Conservation (phyloP, 2,797 vertebrate genomes). For the Peromyscus aztecus region DNA sequence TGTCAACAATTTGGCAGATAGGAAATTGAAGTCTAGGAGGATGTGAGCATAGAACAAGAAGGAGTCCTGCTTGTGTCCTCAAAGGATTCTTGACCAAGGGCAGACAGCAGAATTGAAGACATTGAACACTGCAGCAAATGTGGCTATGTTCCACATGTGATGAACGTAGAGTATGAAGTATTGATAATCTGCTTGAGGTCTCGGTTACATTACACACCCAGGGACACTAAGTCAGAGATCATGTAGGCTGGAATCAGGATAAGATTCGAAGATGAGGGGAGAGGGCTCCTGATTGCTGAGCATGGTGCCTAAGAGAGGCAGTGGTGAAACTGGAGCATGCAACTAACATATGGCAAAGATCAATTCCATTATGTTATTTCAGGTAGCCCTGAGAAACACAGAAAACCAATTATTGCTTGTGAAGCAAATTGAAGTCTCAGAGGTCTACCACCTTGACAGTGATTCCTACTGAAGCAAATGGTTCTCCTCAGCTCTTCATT, state of each 20-base stretch:
- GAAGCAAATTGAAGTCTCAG: neutral
- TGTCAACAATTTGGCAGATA: neutral
- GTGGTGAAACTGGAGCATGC: neutral
- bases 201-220: neutral
- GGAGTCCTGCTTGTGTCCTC: rapidly evolving
- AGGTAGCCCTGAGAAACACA: neutral
- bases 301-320: no score
- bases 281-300: neutral
- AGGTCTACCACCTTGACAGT: neutral
- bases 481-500: neutral
- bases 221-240: neutral
- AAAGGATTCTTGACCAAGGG: neutral
- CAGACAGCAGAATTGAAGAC: neutral
- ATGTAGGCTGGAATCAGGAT: rapidly evolving
- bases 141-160: neutral
- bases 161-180: no score
- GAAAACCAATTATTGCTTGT: neutral
- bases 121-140: neutral
- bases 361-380: neutral
- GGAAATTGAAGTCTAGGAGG: neutral
- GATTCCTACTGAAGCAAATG: neutral
- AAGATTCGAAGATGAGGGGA: neutral
- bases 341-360: neutral
- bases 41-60: neutral
- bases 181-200: neutral